Evolutionary conservation across 1,140 invertebrate species (phyloP), one percentile per base, ranked within the genome.

Genomic region (Maniola jurtina): DNA sequence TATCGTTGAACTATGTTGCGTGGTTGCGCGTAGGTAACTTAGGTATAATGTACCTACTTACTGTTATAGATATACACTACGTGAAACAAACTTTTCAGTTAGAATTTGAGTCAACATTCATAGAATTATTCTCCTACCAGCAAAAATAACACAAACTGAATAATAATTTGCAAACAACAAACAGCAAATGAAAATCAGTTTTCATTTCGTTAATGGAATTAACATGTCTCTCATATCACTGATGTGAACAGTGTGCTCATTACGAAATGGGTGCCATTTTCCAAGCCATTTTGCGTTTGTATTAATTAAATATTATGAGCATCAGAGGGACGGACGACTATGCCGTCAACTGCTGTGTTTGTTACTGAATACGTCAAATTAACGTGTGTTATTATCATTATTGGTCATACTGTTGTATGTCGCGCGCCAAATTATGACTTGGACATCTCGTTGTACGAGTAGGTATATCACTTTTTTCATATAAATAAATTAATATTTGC

Each of bases 141-240:
- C 52, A 55, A 33, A 55, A 55, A 34, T 25, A 52, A 52, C 25
- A 55, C 15, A 55, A 55, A 55, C 16, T 13, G 11, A 25, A 34
- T 34, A n/a, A 33, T 34, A 8, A 34, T 55, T 33, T 55, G 2
- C 10, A 55, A 55, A 55, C 52, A 55, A 34, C 52, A 55, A 55
- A 33, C 33, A 34, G 48, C 15, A 57, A 38, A 57, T 57, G 55
- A 57, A 38, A 40, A 57, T 57, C 55, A 57, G 55, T 57, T 57
- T 57, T 38, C 55, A 57, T 57, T 57, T 40, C 33, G 55, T 13
- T 57, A 57, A 57, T 57, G 55, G 55, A 57, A 57, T 38, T 40
- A 40, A 57, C 55, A 57, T 57, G 55, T 57, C 55, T 57, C 55
- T 36, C 55, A 57, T 57, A 40, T 38, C 55, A 38, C 5, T 57